phyloP scores from a whole-genome alignment of 2,888 invertebrate genomes.

The Dryomyza anilis region DNA sequence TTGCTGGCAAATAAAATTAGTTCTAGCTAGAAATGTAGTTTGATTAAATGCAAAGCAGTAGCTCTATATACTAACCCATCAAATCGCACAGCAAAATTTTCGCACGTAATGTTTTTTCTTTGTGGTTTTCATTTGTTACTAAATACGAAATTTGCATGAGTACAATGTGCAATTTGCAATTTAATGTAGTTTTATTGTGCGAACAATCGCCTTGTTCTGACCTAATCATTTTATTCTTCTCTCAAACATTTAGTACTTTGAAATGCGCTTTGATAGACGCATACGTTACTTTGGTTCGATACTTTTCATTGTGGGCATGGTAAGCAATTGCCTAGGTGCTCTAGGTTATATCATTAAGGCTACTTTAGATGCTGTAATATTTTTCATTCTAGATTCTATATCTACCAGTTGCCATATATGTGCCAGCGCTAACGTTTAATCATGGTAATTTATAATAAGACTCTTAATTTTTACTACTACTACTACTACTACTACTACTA shows the following conservation, averaged over 20 bases:
- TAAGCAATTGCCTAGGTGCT: conserved; percentile 61
- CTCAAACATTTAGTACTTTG: conserved; percentile 66
- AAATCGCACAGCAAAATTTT: too few relatives aligned
- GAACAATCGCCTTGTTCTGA: neutral
- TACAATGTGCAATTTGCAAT: too few relatives aligned
- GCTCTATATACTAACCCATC: too few relatives aligned
- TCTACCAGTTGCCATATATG: conserved; percentile 66
- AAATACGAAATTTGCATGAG: too few relatives aligned
- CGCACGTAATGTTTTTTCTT: too few relatives aligned
- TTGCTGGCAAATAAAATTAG: too few relatives aligned
- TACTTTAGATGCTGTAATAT: neutral
- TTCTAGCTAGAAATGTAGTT: too few relatives aligned
- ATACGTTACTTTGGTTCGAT: conserved; percentile 74
- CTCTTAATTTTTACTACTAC: neutral
- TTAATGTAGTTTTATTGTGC: too few relatives aligned
- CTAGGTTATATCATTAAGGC: too few relatives aligned
- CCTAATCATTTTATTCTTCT: neutral
- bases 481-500: neutral
- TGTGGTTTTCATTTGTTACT: too few relatives aligned
- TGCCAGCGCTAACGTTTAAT: conserved; percentile 76
- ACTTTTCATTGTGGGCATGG: conserved; percentile 72
- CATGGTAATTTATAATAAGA: conserved; percentile 66
- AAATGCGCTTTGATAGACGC: conserved; percentile 72
- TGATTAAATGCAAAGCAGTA: too few relatives aligned
- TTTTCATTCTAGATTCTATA: conserved; percentile 50